Conservation (phyloP, 2,888 invertebrate species). For the Vanessa cardui region DNA sequence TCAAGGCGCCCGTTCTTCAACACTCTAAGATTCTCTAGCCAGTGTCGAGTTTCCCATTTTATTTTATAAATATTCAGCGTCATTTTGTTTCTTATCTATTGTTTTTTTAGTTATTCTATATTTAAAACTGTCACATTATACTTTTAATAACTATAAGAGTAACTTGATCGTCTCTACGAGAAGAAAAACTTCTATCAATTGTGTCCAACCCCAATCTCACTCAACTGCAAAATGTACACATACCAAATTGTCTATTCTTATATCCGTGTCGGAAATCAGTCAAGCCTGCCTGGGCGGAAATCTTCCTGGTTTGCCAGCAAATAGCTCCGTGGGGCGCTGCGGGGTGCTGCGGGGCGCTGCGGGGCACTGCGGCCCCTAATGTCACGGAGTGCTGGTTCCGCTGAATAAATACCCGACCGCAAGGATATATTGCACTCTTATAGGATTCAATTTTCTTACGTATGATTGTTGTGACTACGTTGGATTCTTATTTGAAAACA, state of each 20-base stretch:
- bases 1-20: slow-evolving; percentile 35
- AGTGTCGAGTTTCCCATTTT: slow-evolving; percentile 39
- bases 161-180: too few species aligned
- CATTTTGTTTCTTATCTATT: slow-evolving; percentile 11
- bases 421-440: slow-evolving; percentile 50
- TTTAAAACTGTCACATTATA: slow-evolving; percentile 19
- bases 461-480: slow-evolving; percentile 28
- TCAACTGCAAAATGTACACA: slow-evolving; percentile 12
- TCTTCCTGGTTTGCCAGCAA: slow-evolving; percentile 64
- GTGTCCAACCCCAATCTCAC: slow-evolving; percentile 3
- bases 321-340: slow-evolving; percentile 60
- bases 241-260: slow-evolving; percentile 32
- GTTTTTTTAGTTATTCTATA: slow-evolving; percentile 23
- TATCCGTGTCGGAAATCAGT: slow-evolving; percentile 46
- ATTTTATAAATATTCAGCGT: slow-evolving; percentile 29
- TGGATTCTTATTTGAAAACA: neutral
- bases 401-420: slow-evolving; percentile 43
- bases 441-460: slow-evolving; percentile 49
- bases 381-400: slow-evolving; percentile 51
- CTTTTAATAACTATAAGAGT: neutral
- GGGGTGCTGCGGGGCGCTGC: slow-evolving; percentile 17
- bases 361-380: slow-evolving; percentile 37
- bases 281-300: slow-evolving; percentile 55
- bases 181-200: neutral
- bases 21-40: slow-evolving; percentile 33